Conservation (phyloP, 2,113 vertebrate genomes). For the Leucoraja erinaceus region DNA sequence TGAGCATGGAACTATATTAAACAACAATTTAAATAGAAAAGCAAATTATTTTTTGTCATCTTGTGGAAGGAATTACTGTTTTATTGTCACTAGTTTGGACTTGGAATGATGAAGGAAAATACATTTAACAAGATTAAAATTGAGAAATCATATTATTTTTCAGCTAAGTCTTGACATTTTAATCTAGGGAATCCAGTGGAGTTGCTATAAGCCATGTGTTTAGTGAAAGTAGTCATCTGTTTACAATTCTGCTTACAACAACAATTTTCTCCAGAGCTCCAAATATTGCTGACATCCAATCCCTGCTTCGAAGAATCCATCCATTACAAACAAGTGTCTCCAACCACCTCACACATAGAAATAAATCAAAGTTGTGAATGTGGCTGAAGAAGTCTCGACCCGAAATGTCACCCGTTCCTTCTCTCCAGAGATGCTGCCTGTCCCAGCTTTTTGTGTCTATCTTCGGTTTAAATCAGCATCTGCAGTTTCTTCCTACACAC, state of each 20-base stretch:
- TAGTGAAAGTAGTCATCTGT: not conserved
- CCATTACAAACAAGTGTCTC: not conserved
- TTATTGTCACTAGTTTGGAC: not conserved
- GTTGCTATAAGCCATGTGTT: not conserved
- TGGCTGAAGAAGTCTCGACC: too few species aligned
- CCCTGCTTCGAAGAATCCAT: not conserved
- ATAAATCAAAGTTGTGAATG: not conserved
- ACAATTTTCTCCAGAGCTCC: not conserved
- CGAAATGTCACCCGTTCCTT: too few species aligned
- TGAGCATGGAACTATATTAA: not conserved
- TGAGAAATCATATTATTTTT: constrained; percentile 7
- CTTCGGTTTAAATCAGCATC: too few species aligned
- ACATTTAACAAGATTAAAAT: not conserved
- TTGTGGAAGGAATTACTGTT: not conserved
- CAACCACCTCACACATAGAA: not conserved
- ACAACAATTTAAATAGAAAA: not conserved
- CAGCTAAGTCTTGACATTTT: not conserved
- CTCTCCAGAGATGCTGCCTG: too few species aligned
- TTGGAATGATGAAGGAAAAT: not conserved
- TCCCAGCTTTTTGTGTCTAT: too few species aligned
- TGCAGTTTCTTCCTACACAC: too few species aligned
- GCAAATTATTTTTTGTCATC: not conserved
- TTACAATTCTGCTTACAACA: not conserved
- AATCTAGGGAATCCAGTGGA: not conserved
- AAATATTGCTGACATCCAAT: not conserved